Evolutionary conservation across 2,888 invertebrate species (phyloP).

Genomic region (Drosophila siamana): DNA sequence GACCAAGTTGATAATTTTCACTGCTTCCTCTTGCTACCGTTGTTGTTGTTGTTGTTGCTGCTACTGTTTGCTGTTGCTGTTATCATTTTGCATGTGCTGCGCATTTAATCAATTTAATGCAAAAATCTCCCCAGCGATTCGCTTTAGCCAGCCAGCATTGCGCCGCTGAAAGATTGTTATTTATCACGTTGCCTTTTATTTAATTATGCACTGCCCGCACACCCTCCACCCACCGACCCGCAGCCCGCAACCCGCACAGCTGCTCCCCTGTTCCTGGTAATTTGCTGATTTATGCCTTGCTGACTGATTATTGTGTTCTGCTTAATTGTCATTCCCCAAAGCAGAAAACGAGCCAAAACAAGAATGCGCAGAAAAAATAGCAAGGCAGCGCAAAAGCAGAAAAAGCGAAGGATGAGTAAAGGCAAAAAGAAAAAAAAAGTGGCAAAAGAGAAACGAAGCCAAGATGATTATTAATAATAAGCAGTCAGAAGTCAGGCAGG

Average conservation of each 20-base stretch:
- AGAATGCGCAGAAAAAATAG: constrained; percentile 23
- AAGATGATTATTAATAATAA: constrained; percentile 41
- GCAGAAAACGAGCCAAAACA: constrained; percentile 44
- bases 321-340: constrained; percentile 73
- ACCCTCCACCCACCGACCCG: background rate
- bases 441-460: constrained; percentile 9
- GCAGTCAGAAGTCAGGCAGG: constrained; percentile 44
- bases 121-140: constrained; percentile 72
- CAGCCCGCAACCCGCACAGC: background rate
- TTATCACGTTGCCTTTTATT: constrained; percentile 78
- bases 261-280: constrained; percentile 40
- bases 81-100: constrained; percentile 77
- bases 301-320: constrained; percentile 68
- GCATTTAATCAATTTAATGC: constrained; percentile 80
- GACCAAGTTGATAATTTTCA: constrained; percentile 76
- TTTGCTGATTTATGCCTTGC: constrained; percentile 77
- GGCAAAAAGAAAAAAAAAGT: background rate
- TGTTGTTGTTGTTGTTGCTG: constrained; percentile 24
- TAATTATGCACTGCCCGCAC: constrained; percentile 60
- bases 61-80: constrained; percentile 51
- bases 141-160: constrained; percentile 34
- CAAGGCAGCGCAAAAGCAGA: background rate
- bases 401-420: background rate
- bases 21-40: constrained; percentile 50
- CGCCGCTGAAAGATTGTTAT: constrained; percentile 72